Base-by-base conservation (phyloP, 2,888 invertebrate species). In the Sympetrum striolatum region DNA sequence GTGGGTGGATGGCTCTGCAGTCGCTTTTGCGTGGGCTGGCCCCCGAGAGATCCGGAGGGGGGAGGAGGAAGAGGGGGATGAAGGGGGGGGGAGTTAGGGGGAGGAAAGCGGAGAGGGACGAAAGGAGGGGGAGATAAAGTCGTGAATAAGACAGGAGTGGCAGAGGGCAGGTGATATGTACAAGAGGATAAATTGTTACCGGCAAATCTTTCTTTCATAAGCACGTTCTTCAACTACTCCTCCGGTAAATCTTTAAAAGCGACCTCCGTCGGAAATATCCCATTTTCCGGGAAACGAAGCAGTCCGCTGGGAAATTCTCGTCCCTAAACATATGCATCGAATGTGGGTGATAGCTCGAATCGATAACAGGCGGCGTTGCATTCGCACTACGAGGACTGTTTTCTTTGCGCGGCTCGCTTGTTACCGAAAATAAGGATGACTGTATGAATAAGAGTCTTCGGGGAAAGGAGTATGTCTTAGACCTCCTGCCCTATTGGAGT, bases 11-110 rank as follows among this genome's bases (percentile, higher is more conserved):
- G 58, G 14, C 58, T 22, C 15, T 58, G 58, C 58, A 58, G 14
- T 18, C 58, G 58, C 14, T 14, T 14, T 58, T 58, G 58, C 92
- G 93, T 92, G 92, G 92, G 91, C 91, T 91, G 90, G 90, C 91
- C 90, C 90, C 90, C 81, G 90, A 91, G 44, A 53, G 15, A 58
- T 31, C 15, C 2, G 37, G 39, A 25, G 14, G 90, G 60, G 73
- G 39, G 39, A 4, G 22, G 25, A 31, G 60, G 25, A 48, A 31
- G 6, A n/a, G 90, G 90, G 4, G 91, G 80, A 91, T 91, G 91
- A 73, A 91, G 91, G 80, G 91, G 91, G 31, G 90, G 15, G 8
- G 81, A 58, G 22, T 53, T 25, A 48, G 37, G 22, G 44, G 44
- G 39, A 79, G 22, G 25, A 31, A 92, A 92, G 92, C 90, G 91